Percentiles rank a stretch among this genome's conserved stretches.
Conservation (phyloP, 2,797 vertebrate species). For the Hydrocynus forskahlii region DNA sequence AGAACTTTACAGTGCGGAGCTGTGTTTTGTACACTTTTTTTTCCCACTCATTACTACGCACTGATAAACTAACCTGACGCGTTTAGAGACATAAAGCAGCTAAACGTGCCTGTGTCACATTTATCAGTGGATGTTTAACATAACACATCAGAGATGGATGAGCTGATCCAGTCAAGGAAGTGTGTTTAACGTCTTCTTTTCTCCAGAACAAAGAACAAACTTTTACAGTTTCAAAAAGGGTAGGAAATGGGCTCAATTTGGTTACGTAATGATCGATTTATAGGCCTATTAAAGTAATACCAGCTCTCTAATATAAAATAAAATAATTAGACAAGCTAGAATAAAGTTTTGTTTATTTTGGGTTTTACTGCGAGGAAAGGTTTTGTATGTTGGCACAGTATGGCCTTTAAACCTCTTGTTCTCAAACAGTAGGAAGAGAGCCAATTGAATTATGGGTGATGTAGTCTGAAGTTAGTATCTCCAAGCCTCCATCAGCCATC, state of each 20-base stretch:
- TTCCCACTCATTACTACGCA: not conserved
- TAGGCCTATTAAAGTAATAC: not conserved
- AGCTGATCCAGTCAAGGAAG: not conserved
- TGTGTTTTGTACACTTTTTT: not conserved
- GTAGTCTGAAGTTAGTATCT: constrained; percentile 90
- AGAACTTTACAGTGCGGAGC: constrained; percentile 11
- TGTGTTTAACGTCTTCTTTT: constrained; percentile 2
- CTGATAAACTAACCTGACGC: constrained; percentile 17
- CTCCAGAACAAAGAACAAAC: not conserved
- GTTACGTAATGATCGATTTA: not conserved
- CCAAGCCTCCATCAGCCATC: constrained; percentile 83
- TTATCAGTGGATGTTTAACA: constrained; percentile 4
- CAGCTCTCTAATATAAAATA: not conserved
- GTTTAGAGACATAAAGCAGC: not conserved
- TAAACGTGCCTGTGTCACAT: not conserved
- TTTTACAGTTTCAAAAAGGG: not conserved
- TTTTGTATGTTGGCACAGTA: constrained; percentile 32
- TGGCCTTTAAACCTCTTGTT: constrained; percentile 40
- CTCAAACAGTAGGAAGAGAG: constrained; percentile 50
- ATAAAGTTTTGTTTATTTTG: not conserved
- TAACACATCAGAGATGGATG: constrained; percentile 20
- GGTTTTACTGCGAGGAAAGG: not conserved
- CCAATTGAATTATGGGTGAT: constrained; percentile 94
- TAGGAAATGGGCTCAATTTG: not conserved
- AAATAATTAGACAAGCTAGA: not conserved